Base-by-base conservation (phyloP, 2,797 vertebrate species). In the Dipus sagitta region DNA sequence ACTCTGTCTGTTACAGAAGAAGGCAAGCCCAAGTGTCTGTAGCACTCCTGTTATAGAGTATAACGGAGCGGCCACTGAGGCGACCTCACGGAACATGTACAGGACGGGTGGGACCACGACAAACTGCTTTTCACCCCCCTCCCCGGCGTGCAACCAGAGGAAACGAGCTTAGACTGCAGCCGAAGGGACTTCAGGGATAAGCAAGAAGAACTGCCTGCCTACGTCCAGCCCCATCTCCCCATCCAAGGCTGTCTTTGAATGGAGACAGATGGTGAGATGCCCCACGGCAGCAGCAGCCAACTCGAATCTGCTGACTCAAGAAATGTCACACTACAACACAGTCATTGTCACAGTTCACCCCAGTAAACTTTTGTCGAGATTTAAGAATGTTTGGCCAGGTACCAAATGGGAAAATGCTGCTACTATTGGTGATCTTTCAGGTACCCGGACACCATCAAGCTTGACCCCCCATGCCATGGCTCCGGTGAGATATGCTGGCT, bases 121-220 rank as follows among this genome's bases (percentile, higher is more conserved):
- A 84, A n/a, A 80, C 38, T 65, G 52, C 13, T 79, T 90, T 71
- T 13, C 47, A 4, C 94, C 78, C 75, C 80, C n/a, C n/a, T n/a
- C n/a, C n/a, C n/a, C n/a, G n/a, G n/a, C n/a, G 60, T 52, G 30
- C n/a, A 83, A 93, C 86, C n/a, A 17, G 74, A 76, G 76, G 52
- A 91, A 62, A 58, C 26, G 54, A 42, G 52, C 79, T 78, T 42
- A 58, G 74, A 85, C 20, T 71, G 60, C 32, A 86, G 88, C 86
- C 14, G 15, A 77, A 38, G 65, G 64, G 65, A 92, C 32, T 85
- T 76, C 10, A 17, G 68, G 84, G n/a, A 54, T 67, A 92, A 83
- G 85, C 65, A 38, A 38, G 77, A 95, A 85, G 87, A 94, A 86
- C 88, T 92, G 84, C 82, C 88, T 80, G 75, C 42, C 94, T 26